Percentiles rank a stretch among this genome's conserved stretches.
phyloP scores from a whole-genome alignment of 2,113 vertebrate species.

The Reinhardtius hippoglossoides region DNA sequence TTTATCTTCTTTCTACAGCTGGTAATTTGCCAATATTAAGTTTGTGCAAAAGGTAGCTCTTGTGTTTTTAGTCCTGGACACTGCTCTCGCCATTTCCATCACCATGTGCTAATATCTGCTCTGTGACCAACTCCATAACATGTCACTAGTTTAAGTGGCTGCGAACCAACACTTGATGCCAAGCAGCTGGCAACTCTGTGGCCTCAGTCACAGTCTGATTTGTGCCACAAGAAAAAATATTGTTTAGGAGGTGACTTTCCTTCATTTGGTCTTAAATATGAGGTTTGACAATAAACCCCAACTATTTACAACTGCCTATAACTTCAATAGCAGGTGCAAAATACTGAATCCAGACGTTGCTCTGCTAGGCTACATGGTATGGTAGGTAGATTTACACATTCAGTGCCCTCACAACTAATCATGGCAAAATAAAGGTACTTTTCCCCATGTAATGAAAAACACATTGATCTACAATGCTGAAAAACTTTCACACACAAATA shows the following conservation, averaged over 20 bases:
- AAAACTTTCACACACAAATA: too few species aligned
- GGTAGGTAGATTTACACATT: neutral
- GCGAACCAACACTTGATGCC: slow-evolving; percentile 19
- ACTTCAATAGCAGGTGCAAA: slow-evolving; percentile 1
- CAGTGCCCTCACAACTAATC: neutral
- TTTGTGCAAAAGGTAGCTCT: slow-evolving; percentile 10
- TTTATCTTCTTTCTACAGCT: slow-evolving; percentile 6
- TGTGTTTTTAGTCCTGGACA: slow-evolving; percentile 1
- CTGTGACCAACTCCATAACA: slow-evolving; percentile 34
- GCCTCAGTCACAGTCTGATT: neutral
- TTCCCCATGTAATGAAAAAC: neutral
- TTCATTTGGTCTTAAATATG: neutral
- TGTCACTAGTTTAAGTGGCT: slow-evolving; percentile 34
- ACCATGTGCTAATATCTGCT: slow-evolving; percentile 44
- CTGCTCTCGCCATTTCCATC: slow-evolving; percentile 11
- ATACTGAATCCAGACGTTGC: slow-evolving; percentile 17
- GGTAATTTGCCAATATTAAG: slow-evolving; percentile 7
- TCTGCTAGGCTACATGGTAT: neutral
- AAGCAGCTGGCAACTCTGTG: neutral
- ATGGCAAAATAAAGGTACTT: neutral
- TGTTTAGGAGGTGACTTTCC: neutral
- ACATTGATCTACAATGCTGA: too few species aligned
- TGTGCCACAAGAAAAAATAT: too few species aligned
- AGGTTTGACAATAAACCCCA: neutral
- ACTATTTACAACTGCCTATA: neutral